A percentile compares a stretch with the other conserved stretches of the same genome.
These are phyloP conservation scores for Hippopotamus amphibius DNA, from an alignment of 2,113 vertebrate genomes.

Conservation along the genomic window DNA sequence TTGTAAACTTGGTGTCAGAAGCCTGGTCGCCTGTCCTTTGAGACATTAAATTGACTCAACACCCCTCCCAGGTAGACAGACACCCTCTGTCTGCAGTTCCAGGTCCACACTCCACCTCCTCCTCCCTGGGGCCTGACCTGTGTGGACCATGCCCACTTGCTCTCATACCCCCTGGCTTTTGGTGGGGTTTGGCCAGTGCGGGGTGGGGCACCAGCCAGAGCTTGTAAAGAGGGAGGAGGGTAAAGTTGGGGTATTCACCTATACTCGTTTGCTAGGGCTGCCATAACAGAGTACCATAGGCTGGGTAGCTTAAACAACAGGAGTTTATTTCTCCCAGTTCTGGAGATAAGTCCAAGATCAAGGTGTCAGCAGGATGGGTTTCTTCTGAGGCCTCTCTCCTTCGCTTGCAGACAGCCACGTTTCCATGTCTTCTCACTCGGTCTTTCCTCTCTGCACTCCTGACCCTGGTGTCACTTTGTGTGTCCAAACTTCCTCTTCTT, in stretches of 20 bases:
- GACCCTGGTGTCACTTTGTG: not conserved
- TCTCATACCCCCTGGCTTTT: not conserved
- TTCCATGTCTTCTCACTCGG: not conserved
- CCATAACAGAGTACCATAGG: not conserved
- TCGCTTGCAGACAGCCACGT: not conserved
- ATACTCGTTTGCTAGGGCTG: not conserved
- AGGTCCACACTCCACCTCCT: not conserved
- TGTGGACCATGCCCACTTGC: not conserved
- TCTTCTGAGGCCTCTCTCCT: not conserved
- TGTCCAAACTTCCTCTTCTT: not conserved
- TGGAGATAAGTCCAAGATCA: not conserved
- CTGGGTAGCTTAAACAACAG: not conserved
- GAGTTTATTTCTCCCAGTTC: not conserved
- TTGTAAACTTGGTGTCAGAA: not conserved
- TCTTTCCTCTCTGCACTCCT: not conserved
- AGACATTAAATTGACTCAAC: not conserved
- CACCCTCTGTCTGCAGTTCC: not conserved
- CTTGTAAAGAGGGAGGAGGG: not conserved
- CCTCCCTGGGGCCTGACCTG: not conserved
- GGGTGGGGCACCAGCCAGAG: not conserved
- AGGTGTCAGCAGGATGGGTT: not conserved
- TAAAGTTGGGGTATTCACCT: not conserved
- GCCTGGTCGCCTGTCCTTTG: not conserved
- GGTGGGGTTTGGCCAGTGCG: not conserved
- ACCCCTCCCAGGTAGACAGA: rapidly evolving